Base-by-base conservation (phyloP, 2,888 invertebrate genomes). In the Tholera decimalis region DNA sequence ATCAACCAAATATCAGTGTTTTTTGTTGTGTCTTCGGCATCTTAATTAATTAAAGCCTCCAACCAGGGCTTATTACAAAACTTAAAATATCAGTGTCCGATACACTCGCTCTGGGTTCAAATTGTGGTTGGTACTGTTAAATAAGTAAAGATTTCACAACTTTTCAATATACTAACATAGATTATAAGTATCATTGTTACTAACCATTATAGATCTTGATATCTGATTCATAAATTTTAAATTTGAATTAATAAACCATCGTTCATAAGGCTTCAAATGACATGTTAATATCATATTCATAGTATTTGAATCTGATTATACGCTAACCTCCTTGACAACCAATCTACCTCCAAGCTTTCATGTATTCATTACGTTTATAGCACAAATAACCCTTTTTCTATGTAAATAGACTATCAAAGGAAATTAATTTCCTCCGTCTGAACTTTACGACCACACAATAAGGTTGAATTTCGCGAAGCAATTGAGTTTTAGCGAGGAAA, bases 351-450 rank as follows among this genome's bases (percentile, higher is more conserved):
- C 9, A 33, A 8, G 47, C 53, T 56, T 83, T 84, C 53, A 73
- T 69, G 70, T 78, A 83, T 83, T 74, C 79, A 85, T 86, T 84
- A 87, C 80, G 79, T 83, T 84, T 74, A 81, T 81, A 83, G 80
- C 87, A 78, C 71, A 84, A 85, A 86, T 83, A 82, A 77, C 69
- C 79, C 83, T 69, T 69, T 89, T 82, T 84, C 80, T 74, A 89
- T 90, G 89, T 87, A 89, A 91, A 92, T 90, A 70, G 58, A 70
- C 68, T 53, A 78, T 83, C 83, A 79, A 73, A 74, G 79, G 68
- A 85, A 72, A 66, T 73, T 65, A 68, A 65, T 79, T 43, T 55
- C 37, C 22, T 64, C 1, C 18, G 22, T 24, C 43, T 44, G 39
- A 68, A 57, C 49, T 56, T 54, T 81, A 61, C 33, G 6, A 8